Evolutionary conservation across 2,888 invertebrate genomes (phyloP), one percentile per base, ranked within the genome.

Genomic region (Lutraria lutraria): DNA sequence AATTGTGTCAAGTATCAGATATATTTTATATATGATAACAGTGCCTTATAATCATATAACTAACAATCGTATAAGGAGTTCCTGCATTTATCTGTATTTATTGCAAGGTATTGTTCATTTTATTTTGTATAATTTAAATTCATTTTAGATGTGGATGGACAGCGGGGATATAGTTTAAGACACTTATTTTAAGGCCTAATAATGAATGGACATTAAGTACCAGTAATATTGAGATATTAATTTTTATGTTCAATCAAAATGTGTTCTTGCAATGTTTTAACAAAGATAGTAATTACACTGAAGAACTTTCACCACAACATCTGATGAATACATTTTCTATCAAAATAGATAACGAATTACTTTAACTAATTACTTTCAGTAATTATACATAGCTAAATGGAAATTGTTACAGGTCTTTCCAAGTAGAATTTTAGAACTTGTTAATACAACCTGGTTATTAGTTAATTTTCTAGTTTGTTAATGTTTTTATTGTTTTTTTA

Each of bases 401-500:
- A 43, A 43, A 43, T 43, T 43, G 43, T 43, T 43, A 43, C 43
- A 43, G 43, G 43, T 8, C 43, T 8, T 43, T 4, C 43, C 12
- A 25, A 68, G n/a, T 68, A 68, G 63, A 68, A 25, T 25, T 68
- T 68, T 25, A 25, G 63, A 68, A n/a, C 25, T 12, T 68, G 63
- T 68, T n/a, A 68, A 68, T 68, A 68, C 13, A 4, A 25, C 25
- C 10, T 68, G 25, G n/a, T 68, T n/a, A n/a, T 19, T 68, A n/a
- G 21, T 68, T 10, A 68, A 68, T 25, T 68, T 12, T 68, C n/a
- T 60, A 25, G 25, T 68, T 68, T 68, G 63, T 68, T 68, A 68
- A 68, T 68, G 63, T 68, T 68, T 43, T 68, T n/a, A 68, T 25
- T 68, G n/a, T 68, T 68, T 60, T 60, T 68, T 68, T 68, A 68